Conservation (phyloP, 2,797 vertebrate species). For the Phrynocephalus vlangalii region DNA sequence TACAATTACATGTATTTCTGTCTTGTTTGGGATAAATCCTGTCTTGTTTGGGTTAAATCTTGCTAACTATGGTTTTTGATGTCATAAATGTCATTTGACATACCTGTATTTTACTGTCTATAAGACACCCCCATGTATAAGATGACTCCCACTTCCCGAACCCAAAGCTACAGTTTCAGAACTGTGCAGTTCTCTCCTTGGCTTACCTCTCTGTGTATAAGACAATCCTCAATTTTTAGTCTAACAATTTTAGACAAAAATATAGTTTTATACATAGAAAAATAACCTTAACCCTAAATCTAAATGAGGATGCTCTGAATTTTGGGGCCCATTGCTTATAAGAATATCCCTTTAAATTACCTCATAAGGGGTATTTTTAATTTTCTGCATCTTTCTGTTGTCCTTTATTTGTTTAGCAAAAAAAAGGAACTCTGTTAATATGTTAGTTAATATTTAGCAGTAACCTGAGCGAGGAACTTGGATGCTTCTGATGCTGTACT, state of each 20-base stretch:
- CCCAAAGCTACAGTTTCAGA: too few relatives aligned
- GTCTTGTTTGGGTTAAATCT: not conserved
- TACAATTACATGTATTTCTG: not conserved
- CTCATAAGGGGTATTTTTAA: slow-evolving; percentile 4
- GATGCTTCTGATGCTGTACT: not conserved
- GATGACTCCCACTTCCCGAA: too few relatives aligned
- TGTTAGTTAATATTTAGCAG: not conserved
- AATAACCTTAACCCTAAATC: not conserved
- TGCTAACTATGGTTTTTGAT: slow-evolving; percentile 1
- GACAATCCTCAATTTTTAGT: too few relatives aligned
- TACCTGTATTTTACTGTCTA: not conserved
- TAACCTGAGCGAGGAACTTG: not conserved
- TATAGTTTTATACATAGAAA: too few relatives aligned
- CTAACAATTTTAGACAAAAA: too few relatives aligned
- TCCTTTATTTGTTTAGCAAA: not conserved
- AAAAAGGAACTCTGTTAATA: not conserved
- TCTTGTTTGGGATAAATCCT: not conserved
- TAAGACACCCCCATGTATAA: too few relatives aligned
- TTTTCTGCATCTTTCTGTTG: not conserved
- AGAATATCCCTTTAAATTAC: slow-evolving; percentile 7
- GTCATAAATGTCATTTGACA: not conserved
- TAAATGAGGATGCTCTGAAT: slow-evolving; percentile 18
- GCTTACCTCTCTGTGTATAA: too few relatives aligned
- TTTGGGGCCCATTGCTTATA: not conserved
- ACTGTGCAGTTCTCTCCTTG: too few relatives aligned